phyloP scores from a whole-genome alignment of 2,888 invertebrate species.

The Coelinius sp. region DNA sequence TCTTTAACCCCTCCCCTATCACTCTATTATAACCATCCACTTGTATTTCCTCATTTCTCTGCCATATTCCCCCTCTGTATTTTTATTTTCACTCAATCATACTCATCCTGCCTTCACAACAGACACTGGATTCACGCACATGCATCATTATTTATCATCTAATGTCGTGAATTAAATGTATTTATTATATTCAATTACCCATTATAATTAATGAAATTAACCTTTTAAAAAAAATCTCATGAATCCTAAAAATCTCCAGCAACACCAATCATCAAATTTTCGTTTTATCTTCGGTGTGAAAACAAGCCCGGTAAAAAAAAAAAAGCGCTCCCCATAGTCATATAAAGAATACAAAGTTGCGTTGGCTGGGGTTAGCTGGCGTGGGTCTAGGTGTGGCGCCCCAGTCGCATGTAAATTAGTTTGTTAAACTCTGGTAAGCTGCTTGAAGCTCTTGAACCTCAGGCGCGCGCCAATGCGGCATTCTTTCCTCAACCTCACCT shows the following conservation, averaged over 20 bases:
- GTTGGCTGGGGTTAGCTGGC: background rate
- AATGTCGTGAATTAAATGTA: no score
- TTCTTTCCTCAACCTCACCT: conserved; percentile 8
- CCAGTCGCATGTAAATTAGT: conserved; percentile 46
- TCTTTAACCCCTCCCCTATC: conserved; percentile 44
- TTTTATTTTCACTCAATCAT: conserved; percentile 31
- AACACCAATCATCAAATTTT: background rate
- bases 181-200: conserved; percentile 37
- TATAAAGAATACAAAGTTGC: conserved; percentile 7
- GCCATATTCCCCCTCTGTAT: conserved; percentile 46
- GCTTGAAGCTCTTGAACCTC: conserved; percentile 25
- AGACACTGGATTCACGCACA: conserved; percentile 28
- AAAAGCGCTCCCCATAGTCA: background rate
- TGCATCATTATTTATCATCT: conserved; percentile 47
- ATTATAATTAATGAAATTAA: background rate
- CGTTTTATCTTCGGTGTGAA: conserved; percentile 19
- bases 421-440: conserved; percentile 36
- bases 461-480: conserved; percentile 30
- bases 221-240: background rate
- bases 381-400: conserved; percentile 11
- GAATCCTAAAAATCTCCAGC: background rate
- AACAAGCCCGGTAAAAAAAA: background rate
- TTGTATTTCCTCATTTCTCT: conserved; percentile 57
- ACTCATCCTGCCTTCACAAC: conserved; percentile 22
- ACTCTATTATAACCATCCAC: conserved; percentile 60